These are phyloP conservation scores for Adelphocoris suturalis DNA, from an alignment of 2,888 invertebrate species.

Conservation along the genomic window DNA sequence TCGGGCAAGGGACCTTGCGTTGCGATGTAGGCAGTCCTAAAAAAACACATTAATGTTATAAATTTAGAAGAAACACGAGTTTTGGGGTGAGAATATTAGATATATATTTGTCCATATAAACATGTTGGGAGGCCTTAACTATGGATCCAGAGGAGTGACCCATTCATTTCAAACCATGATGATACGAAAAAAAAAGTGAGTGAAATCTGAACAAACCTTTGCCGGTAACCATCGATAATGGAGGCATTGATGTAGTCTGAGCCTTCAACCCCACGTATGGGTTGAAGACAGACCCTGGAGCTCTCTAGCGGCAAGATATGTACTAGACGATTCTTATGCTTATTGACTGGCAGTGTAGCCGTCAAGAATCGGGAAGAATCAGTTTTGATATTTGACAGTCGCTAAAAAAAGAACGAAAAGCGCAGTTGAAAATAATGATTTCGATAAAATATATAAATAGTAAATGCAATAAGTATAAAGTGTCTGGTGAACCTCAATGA, in stretches of 20 bases:
- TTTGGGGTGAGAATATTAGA: too few relatives aligned
- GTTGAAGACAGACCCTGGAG: constrained; percentile 94
- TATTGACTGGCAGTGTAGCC: constrained; percentile 97
- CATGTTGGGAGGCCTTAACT: too few relatives aligned
- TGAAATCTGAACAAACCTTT: constrained; percentile 69
- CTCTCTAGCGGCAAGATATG: constrained; percentile 99
- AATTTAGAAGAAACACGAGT: too few relatives aligned
- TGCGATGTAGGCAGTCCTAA: constrained; percentile 90
- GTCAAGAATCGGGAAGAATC: constrained; percentile 96
- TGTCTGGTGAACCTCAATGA: too few relatives aligned
- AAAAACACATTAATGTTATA: not conserved
- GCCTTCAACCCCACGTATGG: constrained; percentile 89
- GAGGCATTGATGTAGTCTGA: constrained; percentile 99
- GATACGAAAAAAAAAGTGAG: not conserved
- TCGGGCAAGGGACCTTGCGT: constrained; percentile 99
- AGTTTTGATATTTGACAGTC: constrained; percentile 92
- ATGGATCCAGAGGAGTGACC: too few relatives aligned
- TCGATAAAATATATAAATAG: too few relatives aligned
- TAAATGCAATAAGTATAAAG: too few relatives aligned
- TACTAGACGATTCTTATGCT: constrained; percentile 98
- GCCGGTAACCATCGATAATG: constrained; percentile 94
- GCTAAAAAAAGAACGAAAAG: constrained; percentile 80
- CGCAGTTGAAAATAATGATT: too few relatives aligned
- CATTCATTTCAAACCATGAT: too few relatives aligned
- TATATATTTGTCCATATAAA: too few relatives aligned